phyloP scores from a whole-genome alignment of 53 echinoderm and acorn worm species.

The Henricia sp. region DNA sequence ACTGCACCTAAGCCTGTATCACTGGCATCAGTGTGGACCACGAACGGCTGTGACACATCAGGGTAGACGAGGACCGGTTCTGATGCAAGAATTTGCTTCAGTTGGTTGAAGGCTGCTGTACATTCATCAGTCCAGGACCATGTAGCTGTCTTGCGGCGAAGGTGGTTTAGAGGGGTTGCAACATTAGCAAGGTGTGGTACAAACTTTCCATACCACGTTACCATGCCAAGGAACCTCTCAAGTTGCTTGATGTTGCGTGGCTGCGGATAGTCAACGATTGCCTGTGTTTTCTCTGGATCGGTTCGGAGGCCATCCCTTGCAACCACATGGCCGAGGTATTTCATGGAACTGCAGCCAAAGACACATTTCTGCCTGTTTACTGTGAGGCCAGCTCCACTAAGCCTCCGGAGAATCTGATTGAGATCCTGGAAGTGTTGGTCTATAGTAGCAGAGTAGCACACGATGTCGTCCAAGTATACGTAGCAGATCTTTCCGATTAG shows the following conservation, averaged over 20 bases:
- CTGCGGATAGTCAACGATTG: background rate
- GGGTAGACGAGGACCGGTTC: constrained; percentile 12
- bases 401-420: background rate
- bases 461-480: constrained; percentile 22
- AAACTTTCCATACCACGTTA: constrained; percentile 11
- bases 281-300: constrained; percentile 14
- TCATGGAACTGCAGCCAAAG: background rate
- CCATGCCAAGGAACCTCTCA: constrained; percentile 39
- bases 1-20: constrained; percentile 4
- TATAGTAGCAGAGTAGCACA: background rate
- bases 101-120: background rate
- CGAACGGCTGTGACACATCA: background rate
- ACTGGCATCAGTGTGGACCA: constrained; percentile 10
- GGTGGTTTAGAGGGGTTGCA: constrained; percentile 3
- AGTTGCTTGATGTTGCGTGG: constrained; percentile 24
- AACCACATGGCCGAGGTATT: constrained; percentile 24
- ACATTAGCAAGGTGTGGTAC: background rate
- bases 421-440: background rate
- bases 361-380: constrained; percentile 27
- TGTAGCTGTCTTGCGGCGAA: background rate
- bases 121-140: background rate
- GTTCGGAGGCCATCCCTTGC: background rate
- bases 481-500: background rate
- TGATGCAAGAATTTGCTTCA: constrained; percentile 9
- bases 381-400: constrained; percentile 7